Base-by-base conservation (phyloP, 1,140 invertebrate genomes). In the Aphis gossypii region DNA sequence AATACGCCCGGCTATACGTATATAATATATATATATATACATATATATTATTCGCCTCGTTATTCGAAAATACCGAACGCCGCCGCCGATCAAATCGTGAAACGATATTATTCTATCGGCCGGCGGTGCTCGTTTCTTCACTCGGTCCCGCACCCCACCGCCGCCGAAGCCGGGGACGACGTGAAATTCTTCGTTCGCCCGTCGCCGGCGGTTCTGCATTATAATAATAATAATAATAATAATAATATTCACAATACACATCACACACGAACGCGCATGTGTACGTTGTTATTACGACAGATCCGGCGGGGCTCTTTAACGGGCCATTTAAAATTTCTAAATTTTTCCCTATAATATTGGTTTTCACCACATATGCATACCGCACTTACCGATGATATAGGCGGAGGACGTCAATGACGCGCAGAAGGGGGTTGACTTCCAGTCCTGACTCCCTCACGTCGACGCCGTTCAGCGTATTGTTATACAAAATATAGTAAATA, bases 11-110 rank as follows among this genome's bases (percentile, higher is more conserved):
- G 48, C 35, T 41, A 41, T 41, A 25, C 41, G 41, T n/a, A 25
- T 44, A 54, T 41, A 76, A 44, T 76, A 76, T 41, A 44, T 76
- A 60, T 48, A 46, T 41, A 54, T 38, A 38, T 21, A 35, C 20
- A 44, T 87, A 41, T 46, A 21, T 88, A 88, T 88, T 88, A 88
- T 54, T 83, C 91, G 91, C 68, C 68, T 92, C 91, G 91, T 92
- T 92, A 92, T 92, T 56, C 83, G 91, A 92, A 92, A 92, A 92
- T 92, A 83, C 91, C 91, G 91, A 56, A 89, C 35, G 54, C 90
- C 90, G 60, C 60, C 87, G 48, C n/a, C 51, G 91, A 92, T 92
- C 41, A 92, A 76, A 76, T 92, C 44, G 76, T 82, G 83, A 51
- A 76, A 92, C 76, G 91, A 92, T 76, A 76, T 76, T 76, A 76